Evolutionary conservation across 2,113 vertebrate genomes (phyloP), one percentile per base, ranked within the genome.

Genomic region (Oenanthe oenanthe): DNA sequence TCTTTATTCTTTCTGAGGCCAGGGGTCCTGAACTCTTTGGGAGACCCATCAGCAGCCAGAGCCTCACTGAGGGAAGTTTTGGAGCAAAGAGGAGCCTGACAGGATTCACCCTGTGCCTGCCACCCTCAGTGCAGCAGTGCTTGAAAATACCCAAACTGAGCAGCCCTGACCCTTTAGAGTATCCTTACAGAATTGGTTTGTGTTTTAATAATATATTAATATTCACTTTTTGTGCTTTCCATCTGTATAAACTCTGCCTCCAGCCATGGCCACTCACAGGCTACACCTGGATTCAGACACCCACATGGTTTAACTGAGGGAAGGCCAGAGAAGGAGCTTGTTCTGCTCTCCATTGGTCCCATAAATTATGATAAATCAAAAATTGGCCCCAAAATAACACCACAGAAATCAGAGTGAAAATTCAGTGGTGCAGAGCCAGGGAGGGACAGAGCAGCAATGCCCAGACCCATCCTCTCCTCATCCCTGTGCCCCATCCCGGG

Each of bases 31-130:
- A 51, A 34, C 4, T 4, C 40, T 42, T 34, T 4, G 1, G 13
- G 29, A 32, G 1, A 78, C 11, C 42, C 61, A 20, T 20, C 10
- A 9, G 19, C 17, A 16, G 40, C 4, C 22, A n/a, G 24, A 63
- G 12, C 31, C 6, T 17, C 17, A 0, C 0, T 0, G 6, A 58
- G 13, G 18, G 36, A n/a, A 65, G 1, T 3, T 24, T 38, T 24
- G 71, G 38, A 11, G 21, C 11, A 17, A 63, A 58, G 0, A 20
- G 38, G 21, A 85, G 29, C 38, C 20, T 5, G 1, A 5, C 0
- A 0, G 4, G 15, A 11, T 10, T 4, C 19, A 4, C 51, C 28
- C 62, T 1, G 24, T 1, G 20, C 17, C 15, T 31, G 6, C 16
- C 51, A 57, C 42, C 51, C 61, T 66, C 43, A 28, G 0, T 25